Percentiles rank a stretch among this genome's conserved stretches.
Evolutionary conservation across 2,888 invertebrate genomes (phyloP).

Genomic region (Petrophora chlorosata): DNA sequence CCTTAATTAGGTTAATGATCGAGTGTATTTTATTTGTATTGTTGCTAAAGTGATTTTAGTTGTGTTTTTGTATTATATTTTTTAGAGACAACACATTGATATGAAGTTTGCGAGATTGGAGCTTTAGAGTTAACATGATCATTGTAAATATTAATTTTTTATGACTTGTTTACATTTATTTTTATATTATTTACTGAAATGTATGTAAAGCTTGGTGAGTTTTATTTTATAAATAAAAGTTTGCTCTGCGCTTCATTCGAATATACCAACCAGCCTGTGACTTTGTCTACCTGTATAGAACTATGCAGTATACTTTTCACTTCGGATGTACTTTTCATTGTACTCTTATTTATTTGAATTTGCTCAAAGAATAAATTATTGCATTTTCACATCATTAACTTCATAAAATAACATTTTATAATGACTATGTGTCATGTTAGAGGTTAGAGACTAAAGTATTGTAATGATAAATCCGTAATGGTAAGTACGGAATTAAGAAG

Average conservation of each 20-base stretch:
- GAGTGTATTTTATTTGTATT: conserved; percentile 28
- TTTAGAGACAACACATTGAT: conserved; percentile 17
- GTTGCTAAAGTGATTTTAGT: conserved; percentile 40
- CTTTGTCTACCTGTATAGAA: conserved; percentile 21
- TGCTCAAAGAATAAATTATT: conserved; percentile 33
- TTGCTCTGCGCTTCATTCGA: conserved; percentile 40
- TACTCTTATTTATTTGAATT: conserved; percentile 32
- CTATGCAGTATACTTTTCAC: conserved; percentile 16
- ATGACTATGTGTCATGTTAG: too few species aligned
- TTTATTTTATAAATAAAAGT: conserved; percentile 50
- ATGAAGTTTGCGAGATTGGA: conserved; percentile 39
- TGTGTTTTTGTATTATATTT: conserved; percentile 41
- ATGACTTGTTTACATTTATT: conserved; percentile 46
- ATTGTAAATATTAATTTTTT: conserved; percentile 67
- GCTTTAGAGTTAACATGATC: conserved; percentile 51
- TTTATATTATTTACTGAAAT: conserved; percentile 70
- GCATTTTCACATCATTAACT: neutral
- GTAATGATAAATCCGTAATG: conserved; percentile 50
- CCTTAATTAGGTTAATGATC: conserved; percentile 24
- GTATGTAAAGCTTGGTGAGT: conserved; percentile 64
- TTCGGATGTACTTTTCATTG: conserved; percentile 28
- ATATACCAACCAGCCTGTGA: conserved; percentile 28
- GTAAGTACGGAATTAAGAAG: conserved; percentile 64
- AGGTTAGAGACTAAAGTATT: conserved; percentile 47
- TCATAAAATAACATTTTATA: neutral